These are phyloP conservation scores for Erpetoichthys calabaricus DNA, from an alignment of 2,797 vertebrate species.

Conservation along the genomic window DNA sequence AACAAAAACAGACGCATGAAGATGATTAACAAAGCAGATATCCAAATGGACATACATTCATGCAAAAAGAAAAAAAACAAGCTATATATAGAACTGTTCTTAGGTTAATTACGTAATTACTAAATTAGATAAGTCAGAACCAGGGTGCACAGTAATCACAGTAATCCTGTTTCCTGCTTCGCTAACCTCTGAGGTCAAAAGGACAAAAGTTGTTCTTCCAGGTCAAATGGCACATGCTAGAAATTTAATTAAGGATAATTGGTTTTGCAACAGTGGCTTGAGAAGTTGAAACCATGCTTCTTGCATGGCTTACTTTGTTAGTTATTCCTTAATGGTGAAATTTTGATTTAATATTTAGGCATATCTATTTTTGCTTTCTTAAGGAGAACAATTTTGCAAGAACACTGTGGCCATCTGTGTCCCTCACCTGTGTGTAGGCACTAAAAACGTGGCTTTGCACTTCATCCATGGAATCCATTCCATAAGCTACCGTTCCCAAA, in stretches of 20 bases:
- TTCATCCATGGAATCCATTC: constrained; percentile 96
- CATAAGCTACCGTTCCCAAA: constrained; percentile 88
- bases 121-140: constrained; percentile 67
- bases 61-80: constrained; percentile 19
- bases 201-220: constrained; percentile 67
- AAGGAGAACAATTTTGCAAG: neutral
- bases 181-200: constrained; percentile 73
- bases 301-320: neutral
- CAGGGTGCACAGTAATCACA: constrained; percentile 40
- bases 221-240: constrained; percentile 74
- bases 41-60: constrained; percentile 28
- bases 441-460: constrained; percentile 96
- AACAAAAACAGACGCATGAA: constrained; percentile 65
- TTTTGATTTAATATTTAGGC: too few relatives aligned
- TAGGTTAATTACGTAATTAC: constrained; percentile 80
- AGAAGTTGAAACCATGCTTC: neutral
- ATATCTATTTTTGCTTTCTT: too few relatives aligned
- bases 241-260: constrained; percentile 62
- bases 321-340: neutral
- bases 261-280: constrained; percentile 8
- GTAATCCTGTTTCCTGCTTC: constrained; percentile 79
- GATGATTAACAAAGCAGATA: constrained; percentile 39
- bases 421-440: constrained; percentile 81
- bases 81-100: constrained; percentile 78
- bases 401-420: neutral